A percentile compares a stretch with the other conserved stretches of the same genome.
phyloP scores from a whole-genome alignment of 2,113 vertebrate species.

The Phaethornis superciliosus region DNA sequence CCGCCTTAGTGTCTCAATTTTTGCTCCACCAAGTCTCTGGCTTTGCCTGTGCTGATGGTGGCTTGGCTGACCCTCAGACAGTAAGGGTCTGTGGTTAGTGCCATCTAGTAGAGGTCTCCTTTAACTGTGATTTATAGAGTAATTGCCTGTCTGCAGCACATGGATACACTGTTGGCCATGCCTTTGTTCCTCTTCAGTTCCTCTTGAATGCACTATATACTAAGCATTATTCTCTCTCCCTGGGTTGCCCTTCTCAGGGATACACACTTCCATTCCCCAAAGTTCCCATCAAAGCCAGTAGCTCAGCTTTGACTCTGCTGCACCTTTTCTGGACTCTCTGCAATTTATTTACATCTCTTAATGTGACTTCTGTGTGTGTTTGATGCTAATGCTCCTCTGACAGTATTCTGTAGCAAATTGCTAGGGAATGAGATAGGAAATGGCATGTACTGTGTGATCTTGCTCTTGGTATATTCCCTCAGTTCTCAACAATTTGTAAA shows the following conservation, averaged over 20 bases:
- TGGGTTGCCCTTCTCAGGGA: constrained; percentile 51
- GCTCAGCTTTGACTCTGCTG: not conserved
- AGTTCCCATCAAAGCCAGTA: constrained; percentile 7
- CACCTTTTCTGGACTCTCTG: not conserved
- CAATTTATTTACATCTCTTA: constrained; percentile 19
- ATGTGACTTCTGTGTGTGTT: not conserved
- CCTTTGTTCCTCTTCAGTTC: constrained; percentile 60
- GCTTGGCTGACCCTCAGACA: not conserved
- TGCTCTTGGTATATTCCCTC: not conserved
- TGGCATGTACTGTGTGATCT: not conserved
- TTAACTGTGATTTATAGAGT: constrained; percentile 65
- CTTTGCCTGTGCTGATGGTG: not conserved
- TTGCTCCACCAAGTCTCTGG: not conserved
- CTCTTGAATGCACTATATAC: constrained; percentile 47
- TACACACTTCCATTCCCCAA: not conserved
- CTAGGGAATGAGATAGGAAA: not conserved
- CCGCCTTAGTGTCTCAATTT: not conserved
- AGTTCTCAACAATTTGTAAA: not conserved
- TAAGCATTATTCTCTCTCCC: constrained; percentile 54
- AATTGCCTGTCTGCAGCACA: constrained; percentile 64
- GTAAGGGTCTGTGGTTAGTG: not conserved
- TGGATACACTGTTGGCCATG: constrained; percentile 54
- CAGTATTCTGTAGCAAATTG: not conserved
- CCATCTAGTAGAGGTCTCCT: constrained; percentile 17
- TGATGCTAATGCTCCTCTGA: not conserved